Evolutionary conservation across 1,140 invertebrate species (phyloP), one percentile per base, ranked within the genome.

Genomic region (Drosophila nebulosa): DNA sequence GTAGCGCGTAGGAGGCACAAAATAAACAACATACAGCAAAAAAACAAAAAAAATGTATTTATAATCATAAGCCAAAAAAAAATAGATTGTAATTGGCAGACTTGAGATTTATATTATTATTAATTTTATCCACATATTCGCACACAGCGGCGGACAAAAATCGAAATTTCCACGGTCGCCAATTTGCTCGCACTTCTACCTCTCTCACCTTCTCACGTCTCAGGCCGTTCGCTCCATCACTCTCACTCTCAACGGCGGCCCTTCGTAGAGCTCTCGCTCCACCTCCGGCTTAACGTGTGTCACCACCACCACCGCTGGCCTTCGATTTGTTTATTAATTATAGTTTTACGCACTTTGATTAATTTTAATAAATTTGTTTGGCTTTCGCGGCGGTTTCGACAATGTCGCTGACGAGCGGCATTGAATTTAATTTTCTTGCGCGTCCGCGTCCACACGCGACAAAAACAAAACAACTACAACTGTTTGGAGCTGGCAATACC

Each of bases 141-240:
- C 55, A 53, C 61, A 64, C 74, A 74, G 56, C 21, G 35, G 35
- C 35, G 35, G 57, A 66, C 72, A 76, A 80, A 80, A 85, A 84
- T 84, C 80, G 81, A 80, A 85, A 77, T 74, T 84, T 86, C 77
- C 81, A 84, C 81, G 78, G 56, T 65, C 80, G 80, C 55, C 46
- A 24, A 35, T 59, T 50, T 36, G 22, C 21, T 64, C 53, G 61
- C 35, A 53, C 24, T 50, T 51, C 26, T 30, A 39, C 52, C 26
- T 16, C 5, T 10, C 18, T 10, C 7, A 46, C 39, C 39, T 6
- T 21, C 6, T 21, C 6, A 46, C 16, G 16, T 10, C 39, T 18
- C 39, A 42, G 39, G 2, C 39, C 39, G 39, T 18, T 12, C 14
- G 39, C 14, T 42, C 39, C 39, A 42, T 42, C 39, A 42, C 39